Base-by-base conservation (phyloP, 2,113 vertebrate genomes). In the Gymnocephalus cernua region DNA sequence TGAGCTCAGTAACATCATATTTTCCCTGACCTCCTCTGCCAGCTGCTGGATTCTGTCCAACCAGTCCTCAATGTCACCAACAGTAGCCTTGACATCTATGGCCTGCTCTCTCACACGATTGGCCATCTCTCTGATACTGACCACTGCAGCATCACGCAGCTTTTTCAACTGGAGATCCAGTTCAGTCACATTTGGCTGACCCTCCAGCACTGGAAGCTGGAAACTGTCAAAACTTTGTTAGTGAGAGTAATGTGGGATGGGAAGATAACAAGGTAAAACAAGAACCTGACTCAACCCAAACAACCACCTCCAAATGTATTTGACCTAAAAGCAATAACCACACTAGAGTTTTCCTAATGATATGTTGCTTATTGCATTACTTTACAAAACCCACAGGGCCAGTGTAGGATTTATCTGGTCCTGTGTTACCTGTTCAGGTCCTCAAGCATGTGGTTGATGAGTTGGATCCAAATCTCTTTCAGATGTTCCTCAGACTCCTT, bases 41-140 rank as follows among this genome's bases (percentile, higher is more conserved):
- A 99, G 93, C 59, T 97, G 96, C 84, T 96, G 93, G 74, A 99
- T 92, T 87, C 86, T 96, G 38, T 98, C 95, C 77, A 98, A 73
- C 97, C 98, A 99, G 59, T 97, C 96, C 75, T 99, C 98, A 64
- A 99, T 97, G 80, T 98, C 97, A 23, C 75, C 10, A 62, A 99
- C 50, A 6, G 97, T 96, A 21, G 94, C 93, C 86, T 95, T 96
- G 56, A 97, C 91, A 35, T 98, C 96, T 3, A 84, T 94, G 66
- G 95, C 95, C 83, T 97, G 95, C 62, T 97, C 93, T 85, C 89
- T 96, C 95, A 98, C 93, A 61, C 57, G 92, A 73, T 57, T 61
- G 47, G 97, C 97, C 70, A 95, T 95, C 75, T 97, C 95, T 1
- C 83, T 89, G 71, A 99, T 97, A 77, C 93, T 91, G 3, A 58